Base-by-base conservation (phyloP, 2,113 vertebrate genomes). In the Zingel zingel region DNA sequence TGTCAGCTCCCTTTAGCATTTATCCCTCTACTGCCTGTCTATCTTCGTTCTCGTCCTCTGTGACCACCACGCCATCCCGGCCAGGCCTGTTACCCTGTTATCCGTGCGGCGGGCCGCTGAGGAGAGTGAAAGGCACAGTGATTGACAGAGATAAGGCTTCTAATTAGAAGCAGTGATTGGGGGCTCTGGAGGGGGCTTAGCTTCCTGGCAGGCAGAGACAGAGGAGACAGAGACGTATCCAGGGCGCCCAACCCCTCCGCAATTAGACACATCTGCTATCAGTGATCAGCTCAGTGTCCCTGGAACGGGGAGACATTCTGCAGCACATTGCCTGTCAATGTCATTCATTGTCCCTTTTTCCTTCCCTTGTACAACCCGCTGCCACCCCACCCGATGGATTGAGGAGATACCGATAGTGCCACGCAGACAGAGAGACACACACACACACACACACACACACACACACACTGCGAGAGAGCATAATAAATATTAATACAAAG, bases 201-300 rank as follows among this genome's bases (percentile, higher is more conserved):
- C 86, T 93, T 91, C 83, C 89, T 91, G 92, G 84, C 89, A 92
- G 86, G 69, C 85, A 77, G 83, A 82, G 84, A 71, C 81, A 79
- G 85, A 86, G 79, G 83, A 91, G 86, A 91, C 90, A 87, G 77
- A 91, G 89, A 93, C 58, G 51, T 78, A 90, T 87, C 83, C 89
- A 73, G 91, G 88, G 76, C 71, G 23, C 81, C 84, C 85, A 87
- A 84, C 83, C 90, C 86, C 72, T 51, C 83, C 14, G 53, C 92
- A 94, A 92, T 94, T 93, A 94, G 81, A 86, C 87, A 83, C 93
- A 93, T 94, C 90, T 93, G 92, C 90, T 94, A 91, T 94, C 93
- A 89, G 82, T 73, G 71, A 93, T 92, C 92, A 83, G 89, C 87
- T 84, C 88, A 10, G 62, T 90, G 91, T 91, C 90, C 84, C 90